Evolutionary conservation across 2,113 vertebrate genomes (phyloP).

Genomic region (Octodon degus): DNA sequence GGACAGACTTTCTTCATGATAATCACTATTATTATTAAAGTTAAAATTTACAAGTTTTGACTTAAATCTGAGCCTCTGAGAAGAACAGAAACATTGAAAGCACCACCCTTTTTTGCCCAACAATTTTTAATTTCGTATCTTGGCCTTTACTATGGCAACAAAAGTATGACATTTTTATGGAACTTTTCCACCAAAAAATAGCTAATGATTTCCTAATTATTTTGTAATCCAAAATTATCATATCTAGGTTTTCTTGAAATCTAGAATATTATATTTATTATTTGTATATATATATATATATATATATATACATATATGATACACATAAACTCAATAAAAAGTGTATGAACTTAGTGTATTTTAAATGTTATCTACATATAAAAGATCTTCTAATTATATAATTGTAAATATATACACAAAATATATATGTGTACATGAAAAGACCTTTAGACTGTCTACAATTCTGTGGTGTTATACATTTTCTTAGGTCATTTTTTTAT

Average conservation of each 20-base stretch:
- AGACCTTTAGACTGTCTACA: background rate
- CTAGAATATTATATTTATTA: background rate
- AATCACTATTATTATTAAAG: background rate
- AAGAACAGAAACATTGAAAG: background rate
- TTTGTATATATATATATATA: background rate
- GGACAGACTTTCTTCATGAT: background rate
- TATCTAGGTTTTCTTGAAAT: background rate
- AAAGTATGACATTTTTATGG: background rate
- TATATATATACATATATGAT: background rate
- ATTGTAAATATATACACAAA: background rate
- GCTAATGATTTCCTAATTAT: background rate
- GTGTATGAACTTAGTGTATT: background rate
- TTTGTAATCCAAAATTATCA: background rate
- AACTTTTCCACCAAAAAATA: background rate
- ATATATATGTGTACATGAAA: background rate
- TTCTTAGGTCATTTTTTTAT: background rate
- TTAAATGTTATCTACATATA: background rate
- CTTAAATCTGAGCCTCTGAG: background rate
- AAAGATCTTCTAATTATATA: background rate
- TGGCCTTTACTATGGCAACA: background rate
- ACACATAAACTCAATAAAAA: background rate
- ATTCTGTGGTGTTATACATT: background rate
- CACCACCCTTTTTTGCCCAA: background rate
- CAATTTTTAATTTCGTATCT: background rate
- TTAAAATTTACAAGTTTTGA: conserved; percentile 27